Evolutionary conservation across 37 sponge, comb jelly and placozoan species (phyloP).

Genomic region (Beroe forskalii): DNA sequence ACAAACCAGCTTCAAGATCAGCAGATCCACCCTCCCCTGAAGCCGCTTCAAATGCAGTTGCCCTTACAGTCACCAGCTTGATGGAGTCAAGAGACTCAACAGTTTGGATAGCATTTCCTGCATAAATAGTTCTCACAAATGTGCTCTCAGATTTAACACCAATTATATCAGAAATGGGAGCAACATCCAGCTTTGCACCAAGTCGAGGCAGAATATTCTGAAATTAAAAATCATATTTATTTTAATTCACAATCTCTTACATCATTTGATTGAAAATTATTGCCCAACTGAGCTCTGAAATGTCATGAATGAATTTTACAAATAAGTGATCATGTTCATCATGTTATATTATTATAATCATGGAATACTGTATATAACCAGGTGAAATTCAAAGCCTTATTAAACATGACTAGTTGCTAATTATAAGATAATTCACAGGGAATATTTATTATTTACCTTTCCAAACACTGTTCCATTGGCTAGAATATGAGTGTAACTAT

Average conservation of each 20-base stretch:
- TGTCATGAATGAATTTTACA: too few relatives aligned
- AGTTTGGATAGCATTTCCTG: slow-evolving; percentile 85
- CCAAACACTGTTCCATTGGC: slow-evolving; percentile 90
- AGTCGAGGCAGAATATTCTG: slow-evolving; percentile 89
- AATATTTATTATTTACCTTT: slow-evolving; percentile 81
- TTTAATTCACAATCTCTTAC: too few relatives aligned
- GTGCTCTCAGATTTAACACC: slow-evolving; percentile 82
- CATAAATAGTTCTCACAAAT: slow-evolving; percentile 88
- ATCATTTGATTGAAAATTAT: too few relatives aligned
- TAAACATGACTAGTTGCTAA: too few relatives aligned
- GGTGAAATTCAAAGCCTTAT: too few relatives aligned
- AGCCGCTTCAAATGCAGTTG: slow-evolving; percentile 89
- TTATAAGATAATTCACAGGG: too few relatives aligned
- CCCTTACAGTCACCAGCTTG: slow-evolving; percentile 88
- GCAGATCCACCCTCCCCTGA: slow-evolving; percentile 71
- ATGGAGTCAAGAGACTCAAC: slow-evolving; percentile 82
- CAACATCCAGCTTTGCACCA: slow-evolving; percentile 90
- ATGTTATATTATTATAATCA: not conserved
- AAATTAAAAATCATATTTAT: too few relatives aligned
- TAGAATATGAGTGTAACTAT: slow-evolving; percentile 86
- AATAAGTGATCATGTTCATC: not conserved
- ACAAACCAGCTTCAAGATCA: slow-evolving; percentile 70
- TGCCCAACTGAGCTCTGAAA: too few relatives aligned
- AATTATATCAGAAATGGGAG: slow-evolving; percentile 92
- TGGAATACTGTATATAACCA: too few relatives aligned